Percentiles rank a stretch among this genome's conserved stretches.
These are phyloP conservation scores for Masticophis lateralis DNA, from an alignment of 2,797 vertebrate genomes.

Conservation along the genomic window DNA sequence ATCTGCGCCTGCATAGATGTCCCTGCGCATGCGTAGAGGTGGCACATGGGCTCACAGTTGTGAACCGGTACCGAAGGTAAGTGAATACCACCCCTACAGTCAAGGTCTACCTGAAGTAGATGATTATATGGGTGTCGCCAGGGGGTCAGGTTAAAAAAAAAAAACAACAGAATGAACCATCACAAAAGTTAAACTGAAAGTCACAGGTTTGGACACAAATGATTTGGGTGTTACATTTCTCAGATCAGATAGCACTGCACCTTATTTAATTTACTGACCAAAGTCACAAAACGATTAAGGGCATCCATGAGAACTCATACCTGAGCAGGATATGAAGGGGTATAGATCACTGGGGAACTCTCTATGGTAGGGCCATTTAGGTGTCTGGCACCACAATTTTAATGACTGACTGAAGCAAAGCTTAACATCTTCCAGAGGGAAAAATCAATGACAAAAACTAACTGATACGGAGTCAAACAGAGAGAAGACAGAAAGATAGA, in stretches of 20 bases:
- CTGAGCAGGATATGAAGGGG: neutral
- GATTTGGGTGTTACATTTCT: neutral
- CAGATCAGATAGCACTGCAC: neutral
- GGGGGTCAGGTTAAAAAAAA: constrained; percentile 79
- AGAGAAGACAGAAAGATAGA: neutral
- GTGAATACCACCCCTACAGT: too few relatives aligned
- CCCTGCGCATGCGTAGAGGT: too few relatives aligned
- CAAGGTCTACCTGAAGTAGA: constrained; percentile 65
- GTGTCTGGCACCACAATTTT: neutral
- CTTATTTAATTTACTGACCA: neutral
- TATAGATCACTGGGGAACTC: neutral
- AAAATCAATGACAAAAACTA: neutral
- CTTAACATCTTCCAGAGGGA: neutral
- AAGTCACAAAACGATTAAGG: neutral
- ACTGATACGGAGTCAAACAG: neutral
- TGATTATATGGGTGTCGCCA: constrained; percentile 86
- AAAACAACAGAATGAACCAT: constrained; percentile 80
- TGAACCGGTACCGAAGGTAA: too few relatives aligned
- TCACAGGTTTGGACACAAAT: neutral
- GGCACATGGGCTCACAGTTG: too few relatives aligned
- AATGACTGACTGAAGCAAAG: neutral
- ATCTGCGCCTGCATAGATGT: too few relatives aligned
- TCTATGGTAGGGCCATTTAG: neutral
- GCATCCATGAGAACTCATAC: neutral
- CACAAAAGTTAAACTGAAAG: constrained; percentile 70